These are phyloP conservation scores for Anabas testudineus DNA, from an alignment of 2,797 vertebrate species.

Conservation along the genomic window DNA sequence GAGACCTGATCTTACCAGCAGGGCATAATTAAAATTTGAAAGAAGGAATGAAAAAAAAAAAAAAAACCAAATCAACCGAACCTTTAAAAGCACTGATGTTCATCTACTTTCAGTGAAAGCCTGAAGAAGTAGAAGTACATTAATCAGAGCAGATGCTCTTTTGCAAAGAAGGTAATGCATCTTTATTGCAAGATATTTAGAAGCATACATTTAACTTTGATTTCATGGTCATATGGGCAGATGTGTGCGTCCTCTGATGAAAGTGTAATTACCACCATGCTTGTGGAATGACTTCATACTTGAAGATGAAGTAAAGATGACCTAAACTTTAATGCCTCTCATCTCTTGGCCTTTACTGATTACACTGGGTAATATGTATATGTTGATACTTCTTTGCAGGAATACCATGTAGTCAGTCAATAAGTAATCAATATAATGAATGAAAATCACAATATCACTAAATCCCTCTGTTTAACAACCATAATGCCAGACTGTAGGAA, in stretches of 20 bases:
- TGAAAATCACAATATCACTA: too few relatives aligned
- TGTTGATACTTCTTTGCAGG: conserved; percentile 17
- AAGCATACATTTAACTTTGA: conserved; percentile 7
- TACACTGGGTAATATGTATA: conserved; percentile 14
- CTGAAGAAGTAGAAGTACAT: conserved; percentile 22
- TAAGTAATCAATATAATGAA: conserved; percentile 2
- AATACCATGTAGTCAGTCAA: conserved; percentile 8
- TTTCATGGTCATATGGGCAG: conserved; percentile 11
- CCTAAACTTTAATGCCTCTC: conserved; percentile 35
- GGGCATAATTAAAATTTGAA: not conserved
- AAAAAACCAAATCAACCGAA: not conserved
- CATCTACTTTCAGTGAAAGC: conserved; percentile 25
- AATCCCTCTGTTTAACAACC: not conserved
- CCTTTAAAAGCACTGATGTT: conserved; percentile 31
- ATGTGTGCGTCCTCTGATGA: conserved; percentile 25
- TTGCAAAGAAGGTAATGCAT: conserved; percentile 23
- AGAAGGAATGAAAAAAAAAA: not conserved
- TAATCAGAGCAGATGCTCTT: conserved; percentile 25
- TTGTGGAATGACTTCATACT: conserved; percentile 53
- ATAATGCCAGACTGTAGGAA: not conserved
- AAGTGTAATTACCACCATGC: not conserved
- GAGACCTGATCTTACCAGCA: conserved; percentile 8
- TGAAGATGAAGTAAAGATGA: conserved; percentile 34
- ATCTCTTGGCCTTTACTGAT: conserved; percentile 37
- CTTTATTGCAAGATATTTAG: conserved; percentile 5